Percentiles rank a stretch among this genome's conserved stretches.
phyloP scores from a whole-genome alignment of 2,888 invertebrate genomes.

The Crocallis elinguaria region DNA sequence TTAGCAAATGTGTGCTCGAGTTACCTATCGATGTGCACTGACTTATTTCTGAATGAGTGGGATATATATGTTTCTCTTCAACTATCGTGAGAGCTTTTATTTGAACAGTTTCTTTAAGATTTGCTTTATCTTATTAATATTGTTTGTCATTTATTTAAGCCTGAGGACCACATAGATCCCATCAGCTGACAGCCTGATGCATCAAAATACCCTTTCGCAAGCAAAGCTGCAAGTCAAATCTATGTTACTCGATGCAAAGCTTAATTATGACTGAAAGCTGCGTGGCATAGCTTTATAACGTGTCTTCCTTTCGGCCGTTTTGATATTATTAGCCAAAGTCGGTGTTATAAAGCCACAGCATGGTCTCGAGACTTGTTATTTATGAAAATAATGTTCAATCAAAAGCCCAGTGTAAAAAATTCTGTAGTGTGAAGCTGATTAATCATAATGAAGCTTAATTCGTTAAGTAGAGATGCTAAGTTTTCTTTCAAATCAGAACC shows the following conservation, averaged over 20 bases:
- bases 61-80: constrained; percentile 79
- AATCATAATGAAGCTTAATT: constrained; percentile 74
- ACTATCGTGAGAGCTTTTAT: constrained; percentile 65
- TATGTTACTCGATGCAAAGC: constrained; percentile 83
- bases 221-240: constrained; percentile 83
- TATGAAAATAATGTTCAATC: constrained; percentile 78
- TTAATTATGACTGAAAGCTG: constrained; percentile 80
- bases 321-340: constrained; percentile 62
- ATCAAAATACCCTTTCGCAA: constrained; percentile 76
- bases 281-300: constrained; percentile 83
- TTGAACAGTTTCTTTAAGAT: constrained; percentile 52
- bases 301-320: constrained; percentile 58
- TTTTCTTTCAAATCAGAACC: constrained; percentile 85
- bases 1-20: constrained; percentile 82
- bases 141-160: constrained; percentile 39
- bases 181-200: constrained; percentile 77
- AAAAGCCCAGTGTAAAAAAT: constrained; percentile 80
- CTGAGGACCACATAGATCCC: constrained; percentile 77
- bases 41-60: constrained; percentile 79
- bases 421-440: constrained; percentile 82
- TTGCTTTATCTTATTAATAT: constrained; percentile 41
- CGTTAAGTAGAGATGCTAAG: constrained; percentile 79
- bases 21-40: constrained; percentile 81
- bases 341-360: constrained; percentile 81
- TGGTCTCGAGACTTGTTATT: constrained; percentile 63